Conservation (phyloP, 2,888 invertebrate species). For the Elysia crispata region DNA sequence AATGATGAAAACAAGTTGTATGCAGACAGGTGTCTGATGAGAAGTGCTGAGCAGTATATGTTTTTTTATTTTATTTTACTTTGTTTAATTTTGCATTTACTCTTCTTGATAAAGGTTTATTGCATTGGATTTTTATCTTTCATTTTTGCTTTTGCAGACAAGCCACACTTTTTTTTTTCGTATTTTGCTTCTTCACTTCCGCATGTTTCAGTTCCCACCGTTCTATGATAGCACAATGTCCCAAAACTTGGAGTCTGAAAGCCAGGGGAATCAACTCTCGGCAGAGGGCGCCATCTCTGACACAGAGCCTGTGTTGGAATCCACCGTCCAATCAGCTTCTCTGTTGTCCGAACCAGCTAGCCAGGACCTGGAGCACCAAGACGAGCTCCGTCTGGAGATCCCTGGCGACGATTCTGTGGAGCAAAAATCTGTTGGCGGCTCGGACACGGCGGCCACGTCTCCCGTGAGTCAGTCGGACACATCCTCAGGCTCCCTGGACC, state of each 20-base stretch:
- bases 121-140: slow-evolving; percentile 31
- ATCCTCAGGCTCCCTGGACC: slow-evolving; percentile 48
- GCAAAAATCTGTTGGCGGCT: slow-evolving; percentile 13
- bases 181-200: neutral
- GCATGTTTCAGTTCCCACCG: slow-evolving; percentile 38
- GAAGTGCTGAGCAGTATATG: no score
- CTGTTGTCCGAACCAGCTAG: neutral
- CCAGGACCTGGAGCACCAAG: neutral
- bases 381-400: slow-evolving; percentile 21
- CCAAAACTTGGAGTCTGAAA: neutral
- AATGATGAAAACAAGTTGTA: no score
- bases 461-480: slow-evolving; percentile 23
- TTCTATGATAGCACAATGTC: slow-evolving; percentile 9
- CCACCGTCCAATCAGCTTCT: neutral
- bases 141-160: no score
- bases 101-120: neutral
- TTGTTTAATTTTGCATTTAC: neutral
- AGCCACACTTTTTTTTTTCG: neutral
- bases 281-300: neutral
- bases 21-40: no score
- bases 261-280: no score
- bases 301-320: no score
- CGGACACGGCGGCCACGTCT: slow-evolving; percentile 9
- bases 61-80: neutral
- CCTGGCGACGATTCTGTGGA: slow-evolving; percentile 6